A percentile compares a stretch with the other conserved stretches of the same genome.
phyloP scores from a whole-genome alignment of 2,113 vertebrate species.

The Microtus oregoni region DNA sequence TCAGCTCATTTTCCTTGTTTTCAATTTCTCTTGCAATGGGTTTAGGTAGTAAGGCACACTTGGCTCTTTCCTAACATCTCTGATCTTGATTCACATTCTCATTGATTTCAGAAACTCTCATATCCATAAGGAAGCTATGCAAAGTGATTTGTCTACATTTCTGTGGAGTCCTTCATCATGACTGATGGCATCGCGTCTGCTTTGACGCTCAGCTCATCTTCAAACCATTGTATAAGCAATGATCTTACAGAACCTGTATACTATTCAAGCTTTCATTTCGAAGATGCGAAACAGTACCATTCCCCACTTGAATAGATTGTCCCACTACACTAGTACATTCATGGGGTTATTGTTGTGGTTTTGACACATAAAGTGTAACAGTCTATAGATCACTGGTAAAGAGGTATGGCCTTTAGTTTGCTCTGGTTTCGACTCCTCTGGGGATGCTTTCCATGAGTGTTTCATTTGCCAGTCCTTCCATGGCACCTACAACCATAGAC shows the following conservation, averaged over 20 bases:
- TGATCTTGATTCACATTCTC: background rate
- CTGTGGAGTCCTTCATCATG: background rate
- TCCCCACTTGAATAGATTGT: background rate
- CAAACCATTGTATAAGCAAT: background rate
- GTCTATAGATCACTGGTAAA: background rate
- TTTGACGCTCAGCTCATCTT: background rate
- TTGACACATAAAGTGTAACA: background rate
- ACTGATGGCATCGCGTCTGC: background rate
- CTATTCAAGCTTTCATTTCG: background rate
- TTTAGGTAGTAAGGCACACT: background rate
- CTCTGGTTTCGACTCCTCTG: background rate
- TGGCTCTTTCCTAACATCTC: background rate
- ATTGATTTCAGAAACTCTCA: background rate
- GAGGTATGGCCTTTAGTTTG: background rate
- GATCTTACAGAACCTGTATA: background rate
- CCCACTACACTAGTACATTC: background rate
- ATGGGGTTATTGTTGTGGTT: background rate
- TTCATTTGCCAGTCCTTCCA: background rate
- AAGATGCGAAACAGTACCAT: background rate
- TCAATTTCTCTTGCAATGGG: background rate
- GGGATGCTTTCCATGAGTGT: background rate
- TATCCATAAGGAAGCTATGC: background rate
- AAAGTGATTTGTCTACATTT: background rate
- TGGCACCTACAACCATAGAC: background rate
- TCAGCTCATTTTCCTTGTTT: background rate